A percentile compares a stretch with the other conserved stretches of the same genome.
phyloP scores from a whole-genome alignment of 2,113 vertebrate species.

The Euleptes europaea region DNA sequence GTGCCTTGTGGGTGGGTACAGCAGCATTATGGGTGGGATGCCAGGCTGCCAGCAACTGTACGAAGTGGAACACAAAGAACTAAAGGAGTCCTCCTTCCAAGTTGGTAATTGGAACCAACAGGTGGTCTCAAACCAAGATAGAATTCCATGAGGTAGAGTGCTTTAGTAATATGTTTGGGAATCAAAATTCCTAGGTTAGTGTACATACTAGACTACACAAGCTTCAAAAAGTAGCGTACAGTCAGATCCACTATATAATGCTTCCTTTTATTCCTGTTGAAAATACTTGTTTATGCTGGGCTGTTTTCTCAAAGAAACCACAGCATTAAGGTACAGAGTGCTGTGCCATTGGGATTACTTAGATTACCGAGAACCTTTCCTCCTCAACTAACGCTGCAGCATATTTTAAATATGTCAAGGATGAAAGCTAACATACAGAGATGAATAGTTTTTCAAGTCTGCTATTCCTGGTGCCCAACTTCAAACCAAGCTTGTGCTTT shows the following conservation, averaged over 20 bases:
- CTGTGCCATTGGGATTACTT: slow-evolving; percentile 73
- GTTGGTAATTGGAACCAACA: slow-evolving; percentile 18
- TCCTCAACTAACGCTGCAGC: slow-evolving; percentile 52
- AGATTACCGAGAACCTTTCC: slow-evolving; percentile 66
- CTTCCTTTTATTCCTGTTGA: slow-evolving; percentile 33
- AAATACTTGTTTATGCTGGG: slow-evolving; percentile 26
- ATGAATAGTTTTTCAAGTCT: slow-evolving; percentile 62
- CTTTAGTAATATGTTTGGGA: background rate
- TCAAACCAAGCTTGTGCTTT: slow-evolving; percentile 72
- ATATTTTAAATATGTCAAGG: slow-evolving; percentile 69
- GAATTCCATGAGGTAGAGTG: background rate
- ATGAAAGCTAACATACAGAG: slow-evolving; percentile 66
- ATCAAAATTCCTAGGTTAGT: background rate
- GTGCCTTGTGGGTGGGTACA: background rate
- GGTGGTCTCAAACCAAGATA: background rate
- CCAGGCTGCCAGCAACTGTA: background rate
- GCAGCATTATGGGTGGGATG: background rate
- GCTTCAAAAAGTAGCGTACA: background rate
- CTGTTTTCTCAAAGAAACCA: slow-evolving; percentile 55
- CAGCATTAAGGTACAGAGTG: slow-evolving; percentile 72
- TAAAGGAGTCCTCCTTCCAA: background rate
- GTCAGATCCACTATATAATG: slow-evolving; percentile 11
- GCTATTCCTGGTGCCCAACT: slow-evolving; percentile 58
- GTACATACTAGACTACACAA: background rate
- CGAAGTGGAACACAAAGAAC: background rate